Evolutionary conservation across 2,113 vertebrate genomes (phyloP), one percentile per base, ranked within the genome.

Genomic region (Collichthys lucidus): DNA sequence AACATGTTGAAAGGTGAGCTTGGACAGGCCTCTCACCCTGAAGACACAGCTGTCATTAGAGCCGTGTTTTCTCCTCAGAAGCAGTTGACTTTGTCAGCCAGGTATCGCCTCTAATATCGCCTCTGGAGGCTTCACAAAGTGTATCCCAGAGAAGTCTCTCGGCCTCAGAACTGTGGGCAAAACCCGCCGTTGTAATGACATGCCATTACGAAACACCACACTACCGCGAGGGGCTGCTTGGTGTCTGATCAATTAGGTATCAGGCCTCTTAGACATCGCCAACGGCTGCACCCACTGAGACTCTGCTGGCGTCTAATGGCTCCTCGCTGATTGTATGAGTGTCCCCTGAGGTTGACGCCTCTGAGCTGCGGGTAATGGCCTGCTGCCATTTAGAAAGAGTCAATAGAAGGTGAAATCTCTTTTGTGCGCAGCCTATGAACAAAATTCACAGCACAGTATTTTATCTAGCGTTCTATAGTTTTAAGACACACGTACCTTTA

Each of bases 181-280:
- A 83, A 72, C 62, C 63, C 73, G 17, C 42, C 35, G 61, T 74
- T 77, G 31, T 85, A 86, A 85, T 81, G 47, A 82, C 50, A 64
- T 26, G 63, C 86, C 80, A 88, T 86, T 88, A 88, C 19, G 70
- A 74, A 86, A 77, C 71, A 26, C 63, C 57, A 49, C 62, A 44
- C 47, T 50, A 3, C 40, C 71, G 60, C 9, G 3, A 79, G 47
- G n/a, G 22, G 71, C 84, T 75, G 70, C 44, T 84, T 65, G 73
- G 77, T 74, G 76, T 86, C 73, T 86, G 79, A 90, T 90, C 71
- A 81, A 88, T 90, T 86, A 84, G 77, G 76, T 70, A 76, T 82
- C 68, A 46, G 71, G 14, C 46, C 74, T 71, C 40, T 66, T 47
- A 74, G 79, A 83, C 3, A 29, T 40, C 65, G 74, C 75, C 78